Percentiles rank a stretch among this genome's conserved stretches.
phyloP scores from a whole-genome alignment of 1,140 invertebrate species.

The Oedothorax gibbosus region DNA sequence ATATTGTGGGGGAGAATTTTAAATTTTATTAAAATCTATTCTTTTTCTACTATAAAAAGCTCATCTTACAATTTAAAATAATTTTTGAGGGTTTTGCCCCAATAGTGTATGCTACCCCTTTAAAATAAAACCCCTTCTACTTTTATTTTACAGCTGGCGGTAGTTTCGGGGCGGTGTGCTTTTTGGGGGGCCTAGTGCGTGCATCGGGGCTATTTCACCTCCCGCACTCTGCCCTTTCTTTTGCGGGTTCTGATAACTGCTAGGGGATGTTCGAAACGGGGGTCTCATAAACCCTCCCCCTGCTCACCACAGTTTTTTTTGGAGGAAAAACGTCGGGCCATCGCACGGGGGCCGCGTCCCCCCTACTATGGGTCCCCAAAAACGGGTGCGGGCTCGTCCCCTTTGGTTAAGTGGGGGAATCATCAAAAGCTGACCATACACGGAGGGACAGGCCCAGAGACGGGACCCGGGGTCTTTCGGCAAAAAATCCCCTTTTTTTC shows the following conservation, averaged over 20 bases:
- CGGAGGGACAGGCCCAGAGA: too few species aligned
- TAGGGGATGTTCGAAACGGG: slow-evolving; percentile 51
- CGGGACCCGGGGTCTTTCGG: too few species aligned
- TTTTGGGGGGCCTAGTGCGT: slow-evolving; percentile 12
- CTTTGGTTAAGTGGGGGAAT: slow-evolving; percentile 34
- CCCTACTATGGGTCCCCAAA: slow-evolving; percentile 29
- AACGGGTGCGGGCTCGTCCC: slow-evolving; percentile 34
- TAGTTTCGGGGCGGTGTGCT: slow-evolving; percentile 34
- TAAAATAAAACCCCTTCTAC: neutral
- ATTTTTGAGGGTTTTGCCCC: neutral
- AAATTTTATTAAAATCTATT: too few species aligned
- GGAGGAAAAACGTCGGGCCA: slow-evolving; percentile 2
- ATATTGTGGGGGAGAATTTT: too few species aligned
- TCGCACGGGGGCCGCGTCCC: slow-evolving; percentile 45
- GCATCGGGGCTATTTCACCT: neutral
- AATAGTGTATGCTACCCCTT: neutral
- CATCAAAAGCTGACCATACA: too few species aligned
- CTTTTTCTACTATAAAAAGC: too few species aligned
- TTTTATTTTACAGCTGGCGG: slow-evolving; percentile 24
- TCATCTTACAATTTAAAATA: too few species aligned
- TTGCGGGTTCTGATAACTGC: slow-evolving; percentile 14
- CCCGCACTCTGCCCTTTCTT: neutral
- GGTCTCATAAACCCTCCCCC: slow-evolving; percentile 46
- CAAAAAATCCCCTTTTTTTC: too few species aligned
- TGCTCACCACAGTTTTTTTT: slow-evolving; percentile 48